Conservation (phyloP, 2,113 vertebrate species). For the Dicrurus megarhynchus region DNA sequence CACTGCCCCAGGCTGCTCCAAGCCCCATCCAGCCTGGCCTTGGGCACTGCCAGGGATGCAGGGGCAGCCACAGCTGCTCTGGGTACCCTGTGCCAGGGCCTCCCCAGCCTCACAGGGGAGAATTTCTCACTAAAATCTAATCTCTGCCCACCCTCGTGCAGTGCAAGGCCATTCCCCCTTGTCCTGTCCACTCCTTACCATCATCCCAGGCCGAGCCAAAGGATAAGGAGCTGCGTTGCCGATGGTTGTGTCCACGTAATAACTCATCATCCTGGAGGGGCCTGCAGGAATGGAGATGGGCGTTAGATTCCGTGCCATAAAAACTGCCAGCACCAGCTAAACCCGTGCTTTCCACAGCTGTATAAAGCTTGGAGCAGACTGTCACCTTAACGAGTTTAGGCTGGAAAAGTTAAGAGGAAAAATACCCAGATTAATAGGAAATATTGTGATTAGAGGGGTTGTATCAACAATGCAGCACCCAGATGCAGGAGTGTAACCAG, state of each 20-base stretch:
- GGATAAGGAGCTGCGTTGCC: conserved; percentile 75
- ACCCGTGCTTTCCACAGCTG: not conserved
- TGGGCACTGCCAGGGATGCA: not conserved
- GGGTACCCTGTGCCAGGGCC: not conserved
- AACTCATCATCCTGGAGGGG: conserved; percentile 81
- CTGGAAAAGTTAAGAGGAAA: not conserved
- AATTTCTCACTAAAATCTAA: not conserved
- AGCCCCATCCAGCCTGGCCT: fast-evolving
- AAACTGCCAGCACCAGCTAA: not conserved
- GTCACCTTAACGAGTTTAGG: not conserved
- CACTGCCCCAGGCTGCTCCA: fast-evolving
- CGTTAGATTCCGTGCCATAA: not conserved
- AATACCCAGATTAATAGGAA: not conserved
- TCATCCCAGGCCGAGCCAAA: conserved; percentile 72
- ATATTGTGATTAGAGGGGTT: not conserved
- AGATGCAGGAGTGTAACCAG: not conserved
- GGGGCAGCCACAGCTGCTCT: not conserved
- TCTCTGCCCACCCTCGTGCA: not conserved
- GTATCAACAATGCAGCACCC: not conserved
- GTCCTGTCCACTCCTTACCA: conserved; percentile 75
- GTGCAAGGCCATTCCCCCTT: not conserved
- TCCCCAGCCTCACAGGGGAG: fast-evolving
- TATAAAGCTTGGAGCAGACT: not conserved
- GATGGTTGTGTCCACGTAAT: conserved; percentile 85
- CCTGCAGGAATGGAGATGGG: conserved; percentile 43